phyloP scores from a whole-genome alignment of 2,113 vertebrate species.

The Paramormyrops kingsleyae region DNA sequence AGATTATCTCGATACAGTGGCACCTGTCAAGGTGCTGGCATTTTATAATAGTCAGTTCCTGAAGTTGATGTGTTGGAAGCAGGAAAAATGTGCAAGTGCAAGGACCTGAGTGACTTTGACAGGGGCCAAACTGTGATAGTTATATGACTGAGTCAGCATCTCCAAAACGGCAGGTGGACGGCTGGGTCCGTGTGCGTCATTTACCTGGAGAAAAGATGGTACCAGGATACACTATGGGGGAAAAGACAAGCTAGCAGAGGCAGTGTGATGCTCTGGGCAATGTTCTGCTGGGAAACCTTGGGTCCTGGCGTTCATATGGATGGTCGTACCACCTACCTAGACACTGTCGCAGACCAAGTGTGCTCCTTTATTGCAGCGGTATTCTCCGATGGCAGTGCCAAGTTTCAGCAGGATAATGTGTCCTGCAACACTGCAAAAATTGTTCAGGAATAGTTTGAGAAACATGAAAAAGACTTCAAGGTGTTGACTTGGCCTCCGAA shows the following conservation, averaged over 20 bases:
- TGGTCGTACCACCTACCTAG: too few relatives aligned
- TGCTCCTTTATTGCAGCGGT: neutral
- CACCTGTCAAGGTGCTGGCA: neutral
- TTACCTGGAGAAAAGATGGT: too few relatives aligned
- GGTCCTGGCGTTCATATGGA: too few relatives aligned
- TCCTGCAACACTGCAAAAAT: neutral
- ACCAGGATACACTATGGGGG: too few relatives aligned
- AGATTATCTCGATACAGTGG: neutral
- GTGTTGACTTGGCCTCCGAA: neutral
- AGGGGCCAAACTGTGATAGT: neutral
- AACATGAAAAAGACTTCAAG: neutral
- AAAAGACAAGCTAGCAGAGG: too few relatives aligned
- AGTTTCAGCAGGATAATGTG: neutral
- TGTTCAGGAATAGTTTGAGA: neutral
- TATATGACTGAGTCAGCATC: too few relatives aligned
- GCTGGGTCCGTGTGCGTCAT: too few relatives aligned
- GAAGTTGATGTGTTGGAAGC: neutral
- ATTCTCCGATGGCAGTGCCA: neutral
- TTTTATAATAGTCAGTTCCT: neutral
- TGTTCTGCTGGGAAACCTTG: too few relatives aligned
- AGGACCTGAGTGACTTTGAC: neutral
- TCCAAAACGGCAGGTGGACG: too few relatives aligned
- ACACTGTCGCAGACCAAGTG: too few relatives aligned
- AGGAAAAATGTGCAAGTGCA: neutral
- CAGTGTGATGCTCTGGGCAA: too few relatives aligned